Base-by-base conservation (phyloP, 2,113 vertebrate genomes). In the Nesogale talazaci region DNA sequence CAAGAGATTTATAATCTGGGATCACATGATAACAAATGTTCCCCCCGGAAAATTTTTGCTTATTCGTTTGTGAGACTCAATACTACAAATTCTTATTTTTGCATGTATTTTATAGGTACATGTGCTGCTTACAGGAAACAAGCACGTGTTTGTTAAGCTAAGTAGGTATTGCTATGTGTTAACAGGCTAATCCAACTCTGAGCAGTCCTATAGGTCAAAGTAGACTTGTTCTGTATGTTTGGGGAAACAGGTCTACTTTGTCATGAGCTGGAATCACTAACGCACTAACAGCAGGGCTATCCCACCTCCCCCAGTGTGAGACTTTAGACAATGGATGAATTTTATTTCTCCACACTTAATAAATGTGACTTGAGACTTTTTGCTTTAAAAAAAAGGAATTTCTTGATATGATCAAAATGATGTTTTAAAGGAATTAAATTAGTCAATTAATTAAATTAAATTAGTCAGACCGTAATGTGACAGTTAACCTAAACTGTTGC, bases 81-180 rank as follows among this genome's bases (percentile, higher is more conserved):
- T 89, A 63, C 59, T 92, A 38, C 20, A 61, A 76, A 23, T 81
- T n/a, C 34, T 23, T 23, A 15, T 88, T 69, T 88, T 57, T 88
- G 31, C 38, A 69, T 36, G 5, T 69, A 83, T 69, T 85, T 65
- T 90, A 40, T 46, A 69, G 42, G 3, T 69, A 27, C 57, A 27
- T 8, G 75, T 92, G 61, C 89, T 88, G 4, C 61, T 77, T 75
- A 89, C 78, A 85, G 57, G 42, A 84, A 84, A 19, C 6, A 15
- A 20, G 25, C 15, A 69, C 57, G 38, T 56, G 65, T 91, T 82
- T 82, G 4, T 75, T 42, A 94, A 86, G 22, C 29, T 72, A 83
- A 95, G 69, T 75, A 46, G 70, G 7, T 72, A 36, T 22, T 36
- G 70, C 34, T 34, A 17, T 72, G 34, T 72, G 9, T 34, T 2